Evolutionary conservation across 2,113 vertebrate genomes (phyloP), one percentile per base, ranked within the genome.

Genomic region (Corydoras sp.): DNA sequence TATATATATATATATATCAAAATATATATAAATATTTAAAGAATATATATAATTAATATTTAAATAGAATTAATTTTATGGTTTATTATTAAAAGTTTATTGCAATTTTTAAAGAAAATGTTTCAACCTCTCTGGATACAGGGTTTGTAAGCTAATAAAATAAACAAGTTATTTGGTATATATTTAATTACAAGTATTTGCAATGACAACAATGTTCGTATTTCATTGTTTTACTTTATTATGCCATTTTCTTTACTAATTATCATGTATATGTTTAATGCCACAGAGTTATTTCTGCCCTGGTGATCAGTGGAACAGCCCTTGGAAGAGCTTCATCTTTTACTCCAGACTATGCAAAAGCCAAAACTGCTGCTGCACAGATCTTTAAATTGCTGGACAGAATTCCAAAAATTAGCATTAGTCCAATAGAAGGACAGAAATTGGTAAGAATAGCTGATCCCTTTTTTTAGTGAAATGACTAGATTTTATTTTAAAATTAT

Each of bases 331-430:
- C 86, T 10, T 88, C 88, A 3, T 87, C 88, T 35, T 89, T 88
- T 69, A 89, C 89, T 55, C 89, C 90, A 65, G 88, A 90, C 76
- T 91, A 90, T 8, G 86, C 85, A 63, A 91, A 92, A 82, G 89
- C 90, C 65, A 91, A 90, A 81, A 88, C 55, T 9, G 85, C 90
- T 51, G 90, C 90, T 18, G 82, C 84, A 32, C 84, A 88, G 56
- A 62, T 92, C 15, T 90, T 92, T 68, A 81, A 83, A 79, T 67
- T 92, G 3, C 49, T 92, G 69, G 89, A 92, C 84, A 77, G 88
- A 72, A 75, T 85, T 32, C 88, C 89, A 13, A 86, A 82, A 83
- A 89, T 88, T 48, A 88, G 70, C 71, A 73, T 58, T 2, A 83
- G 66, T 75, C 76, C 65, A 6, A 50, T 65, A 13, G 75, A 81